Evolutionary conservation across 1,140 invertebrate species (phyloP).

Genomic region (Eupeodes corollae): DNA sequence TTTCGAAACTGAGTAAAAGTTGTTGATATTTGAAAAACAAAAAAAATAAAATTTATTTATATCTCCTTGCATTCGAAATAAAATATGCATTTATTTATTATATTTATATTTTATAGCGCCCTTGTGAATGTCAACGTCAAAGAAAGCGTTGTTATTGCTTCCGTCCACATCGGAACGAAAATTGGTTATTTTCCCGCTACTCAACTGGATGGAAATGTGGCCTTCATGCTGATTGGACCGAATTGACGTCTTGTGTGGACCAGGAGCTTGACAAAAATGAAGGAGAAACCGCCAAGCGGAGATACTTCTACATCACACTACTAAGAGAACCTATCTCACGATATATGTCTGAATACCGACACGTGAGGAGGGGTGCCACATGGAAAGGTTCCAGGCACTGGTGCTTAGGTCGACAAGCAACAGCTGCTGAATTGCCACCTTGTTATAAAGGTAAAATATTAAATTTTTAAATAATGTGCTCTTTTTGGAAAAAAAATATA

Average conservation of each 20-base stretch:
- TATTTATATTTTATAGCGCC: slow-evolving; percentile 44
- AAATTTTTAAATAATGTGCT: not conserved
- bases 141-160: slow-evolving; percentile 87
- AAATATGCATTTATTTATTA: too few relatives aligned
- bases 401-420: slow-evolving; percentile 74
- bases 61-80: too few relatives aligned
- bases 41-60: too few relatives aligned
- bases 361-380: slow-evolving; percentile 95
- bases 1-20: too few relatives aligned
- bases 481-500: not conserved
- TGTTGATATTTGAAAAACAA: too few relatives aligned
- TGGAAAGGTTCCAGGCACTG: slow-evolving; percentile 84
- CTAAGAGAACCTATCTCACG: slow-evolving; percentile 82
- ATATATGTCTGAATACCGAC: slow-evolving; percentile 87
- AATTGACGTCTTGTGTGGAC: slow-evolving; percentile 82
- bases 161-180: slow-evolving; percentile 76
- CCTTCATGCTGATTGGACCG: slow-evolving; percentile 96
- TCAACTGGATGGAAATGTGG: slow-evolving; percentile 99
- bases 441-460: slow-evolving; percentile 55
- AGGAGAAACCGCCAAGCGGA: slow-evolving; percentile 60
- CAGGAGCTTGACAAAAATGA: slow-evolving; percentile 77
- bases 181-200: slow-evolving; percentile 97
- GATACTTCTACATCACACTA: slow-evolving; percentile 95
- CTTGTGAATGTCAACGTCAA: slow-evolving; percentile 75
- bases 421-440: slow-evolving; percentile 59